Evolutionary conservation across 2,888 invertebrate genomes (phyloP).

Genomic region (Amblyjoppa proteus): DNA sequence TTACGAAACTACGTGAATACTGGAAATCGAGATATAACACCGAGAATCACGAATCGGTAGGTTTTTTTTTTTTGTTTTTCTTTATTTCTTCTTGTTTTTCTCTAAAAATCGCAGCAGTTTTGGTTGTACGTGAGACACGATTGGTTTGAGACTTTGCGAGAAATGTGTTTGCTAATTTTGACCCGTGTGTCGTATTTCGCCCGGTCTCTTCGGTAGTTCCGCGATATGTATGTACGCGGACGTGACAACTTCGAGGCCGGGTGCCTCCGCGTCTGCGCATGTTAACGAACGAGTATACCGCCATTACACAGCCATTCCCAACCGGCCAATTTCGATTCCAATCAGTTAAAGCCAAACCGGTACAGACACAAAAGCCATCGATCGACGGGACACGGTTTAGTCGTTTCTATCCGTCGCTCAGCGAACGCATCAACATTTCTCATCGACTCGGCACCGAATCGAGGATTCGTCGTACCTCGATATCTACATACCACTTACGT

Average conservation of each 20-base stretch:
- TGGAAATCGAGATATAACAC: background rate
- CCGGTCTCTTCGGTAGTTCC: conserved; percentile 3
- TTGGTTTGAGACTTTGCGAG: background rate
- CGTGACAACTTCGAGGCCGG: conserved; percentile 48
- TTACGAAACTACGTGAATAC: conserved; percentile 1
- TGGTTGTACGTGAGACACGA: background rate
- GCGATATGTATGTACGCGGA: conserved; percentile 24
- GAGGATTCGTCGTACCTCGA: background rate
- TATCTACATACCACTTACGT: conserved; percentile 15
- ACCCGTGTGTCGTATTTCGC: conserved; percentile 18
- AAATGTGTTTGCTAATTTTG: conserved; percentile 43
- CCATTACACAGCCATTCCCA: background rate
- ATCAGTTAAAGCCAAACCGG: background rate
- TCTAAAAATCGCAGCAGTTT: background rate
- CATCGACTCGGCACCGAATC: conserved; percentile 24
- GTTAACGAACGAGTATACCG: conserved; percentile 31
- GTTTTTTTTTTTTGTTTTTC: background rate
- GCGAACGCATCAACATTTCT: conserved; percentile 23
- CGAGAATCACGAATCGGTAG: background rate
- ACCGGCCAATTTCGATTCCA: conserved; percentile 44
- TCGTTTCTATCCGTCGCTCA: conserved; percentile 18
- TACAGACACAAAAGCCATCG: conserved; percentile 19
- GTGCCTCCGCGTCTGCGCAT: conserved; percentile 43
- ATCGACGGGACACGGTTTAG: conserved; percentile 30
- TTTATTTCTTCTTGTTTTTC: background rate